Evolutionary conservation across 2,888 invertebrate species (phyloP).

Genomic region (Drosophila merina): DNA sequence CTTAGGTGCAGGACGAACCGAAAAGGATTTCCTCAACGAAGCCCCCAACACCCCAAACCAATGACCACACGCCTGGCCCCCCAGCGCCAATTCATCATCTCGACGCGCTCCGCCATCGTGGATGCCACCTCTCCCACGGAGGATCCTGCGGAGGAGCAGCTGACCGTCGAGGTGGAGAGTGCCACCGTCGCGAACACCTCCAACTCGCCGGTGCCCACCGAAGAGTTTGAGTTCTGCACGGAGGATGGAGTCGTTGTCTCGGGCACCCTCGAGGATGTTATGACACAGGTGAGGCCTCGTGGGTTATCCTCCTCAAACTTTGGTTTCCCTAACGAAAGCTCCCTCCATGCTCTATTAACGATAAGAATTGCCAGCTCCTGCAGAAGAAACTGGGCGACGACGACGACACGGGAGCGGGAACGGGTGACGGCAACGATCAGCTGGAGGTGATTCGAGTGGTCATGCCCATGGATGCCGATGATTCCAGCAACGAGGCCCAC

Average conservation of each 20-base stretch:
- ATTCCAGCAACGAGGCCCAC: constrained; percentile 80
- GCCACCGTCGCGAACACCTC: constrained; percentile 18
- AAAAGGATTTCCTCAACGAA: constrained; percentile 6
- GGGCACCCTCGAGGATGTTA: constrained; percentile 77
- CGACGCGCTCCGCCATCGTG: constrained; percentile 65
- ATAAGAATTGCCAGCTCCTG: constrained; percentile 68
- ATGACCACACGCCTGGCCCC: constrained; percentile 83
- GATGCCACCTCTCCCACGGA: constrained; percentile 53
- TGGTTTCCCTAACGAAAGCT: neutral
- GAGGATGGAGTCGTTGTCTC: constrained; percentile 74
- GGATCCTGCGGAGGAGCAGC: constrained; percentile 65
- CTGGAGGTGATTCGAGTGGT: constrained; percentile 82
- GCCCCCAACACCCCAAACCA: constrained; percentile 41
- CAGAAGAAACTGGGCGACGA: constrained; percentile 80
- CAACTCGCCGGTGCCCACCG: constrained; percentile 43
- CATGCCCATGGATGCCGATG: constrained; percentile 82
- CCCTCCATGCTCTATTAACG: constrained; percentile 8
- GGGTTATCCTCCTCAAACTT: neutral
- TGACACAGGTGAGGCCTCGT: constrained; percentile 75
- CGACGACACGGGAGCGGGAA: constrained; percentile 32
- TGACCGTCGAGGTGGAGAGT: constrained; percentile 64
- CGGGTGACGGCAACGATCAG: constrained; percentile 42
- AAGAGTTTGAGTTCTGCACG: constrained; percentile 69
- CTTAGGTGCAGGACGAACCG: constrained; percentile 44
- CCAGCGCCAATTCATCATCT: constrained; percentile 82